Evolutionary conservation across 2,888 invertebrate genomes (phyloP), one percentile per base, ranked within the genome.

Genomic region (Papilio demoleus): DNA sequence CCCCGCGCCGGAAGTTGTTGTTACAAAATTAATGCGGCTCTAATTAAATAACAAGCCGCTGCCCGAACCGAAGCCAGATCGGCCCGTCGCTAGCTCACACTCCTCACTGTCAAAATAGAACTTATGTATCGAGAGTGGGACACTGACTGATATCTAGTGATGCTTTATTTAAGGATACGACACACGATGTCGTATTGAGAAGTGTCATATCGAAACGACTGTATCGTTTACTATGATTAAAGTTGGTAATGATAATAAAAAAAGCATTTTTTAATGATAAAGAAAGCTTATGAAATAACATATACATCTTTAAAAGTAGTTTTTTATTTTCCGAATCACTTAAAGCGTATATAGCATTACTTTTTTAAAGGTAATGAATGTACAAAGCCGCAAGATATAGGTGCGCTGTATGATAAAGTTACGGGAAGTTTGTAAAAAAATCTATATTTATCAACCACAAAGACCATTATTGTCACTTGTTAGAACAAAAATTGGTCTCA

Each of bases 21-120:
- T 90, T 88, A 90, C 88, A 86, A 88, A 87, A 90, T 90, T 90
- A 89, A 87, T 85, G 81, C 81, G 83, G 84, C 84, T 88, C 88
- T 88, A 87, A 90, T 90, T 88, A 88, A 85, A 88, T 89, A 89
- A 90, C 88, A 82, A 84, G 85, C 77, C 90, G 88, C 71, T 77
- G 78, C 77, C 78, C 77, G 79, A 79, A 53, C n/a, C 8, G 50
- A 24, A 53, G 27, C 53, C 53, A 24, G 53, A 53, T 22, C 50
- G 12, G 50, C 27, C 83, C n/a, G 81, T 79, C 79, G 19, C 45
- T 45, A 17, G 45, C 45, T 45, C 9, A 19, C 45, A 19, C 75
- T 77, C 53, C 53, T 27, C 77, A 75, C 81, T 86, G 86, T 86
- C 86, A 84, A 84, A 87, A 87, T 86, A 85, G 80, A 86, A 82